These are phyloP conservation scores for Amphiprion clarkii DNA, from an alignment of 2,797 vertebrate species.

Conservation along the genomic window DNA sequence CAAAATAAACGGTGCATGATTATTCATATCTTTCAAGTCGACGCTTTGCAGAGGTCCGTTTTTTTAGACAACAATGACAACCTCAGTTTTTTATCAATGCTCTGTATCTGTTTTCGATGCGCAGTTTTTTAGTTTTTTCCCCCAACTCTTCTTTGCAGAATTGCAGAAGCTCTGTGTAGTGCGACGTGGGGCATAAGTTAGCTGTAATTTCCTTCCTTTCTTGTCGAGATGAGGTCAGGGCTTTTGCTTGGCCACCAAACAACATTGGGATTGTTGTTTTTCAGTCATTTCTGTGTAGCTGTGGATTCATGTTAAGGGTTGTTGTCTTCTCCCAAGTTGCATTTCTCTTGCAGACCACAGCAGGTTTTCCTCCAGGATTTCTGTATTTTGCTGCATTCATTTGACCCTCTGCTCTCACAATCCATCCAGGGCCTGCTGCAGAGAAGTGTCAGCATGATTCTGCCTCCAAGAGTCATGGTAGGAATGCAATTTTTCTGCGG, in stretches of 20 bases:
- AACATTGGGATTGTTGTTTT: conserved; percentile 1
- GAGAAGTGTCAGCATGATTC: conserved; percentile 33
- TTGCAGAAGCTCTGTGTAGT: conserved; percentile 2
- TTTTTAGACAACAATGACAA: neutral
- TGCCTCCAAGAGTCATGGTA: conserved; percentile 16
- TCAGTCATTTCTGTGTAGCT: neutral
- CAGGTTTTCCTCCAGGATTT: conserved; percentile 30
- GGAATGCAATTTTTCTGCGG: conserved; percentile 24
- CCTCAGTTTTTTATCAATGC: neutral
- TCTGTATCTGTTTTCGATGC: conserved; percentile 2
- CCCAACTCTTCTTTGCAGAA: neutral
- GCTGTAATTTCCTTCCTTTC: conserved; percentile 8
- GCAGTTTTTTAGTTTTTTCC: no score
- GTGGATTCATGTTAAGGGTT: conserved; percentile 6
- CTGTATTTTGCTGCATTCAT: conserved; percentile 29
- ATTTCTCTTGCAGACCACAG: conserved; percentile 23
- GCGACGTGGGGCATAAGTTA: neutral
- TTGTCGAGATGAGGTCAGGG: conserved; percentile 15
- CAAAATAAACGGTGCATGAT: conserved; percentile 1
- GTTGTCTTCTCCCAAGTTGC: conserved; percentile 13
- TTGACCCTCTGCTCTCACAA: conserved; percentile 27
- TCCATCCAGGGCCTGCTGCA: conserved; percentile 20
- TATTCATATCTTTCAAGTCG: conserved; percentile 1
- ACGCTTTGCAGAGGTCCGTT: neutral
- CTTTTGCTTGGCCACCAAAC: neutral